Percentiles rank a stretch among this genome's conserved stretches.
Conservation (phyloP, 2,113 vertebrate genomes). For the Agelaius tricolor region DNA sequence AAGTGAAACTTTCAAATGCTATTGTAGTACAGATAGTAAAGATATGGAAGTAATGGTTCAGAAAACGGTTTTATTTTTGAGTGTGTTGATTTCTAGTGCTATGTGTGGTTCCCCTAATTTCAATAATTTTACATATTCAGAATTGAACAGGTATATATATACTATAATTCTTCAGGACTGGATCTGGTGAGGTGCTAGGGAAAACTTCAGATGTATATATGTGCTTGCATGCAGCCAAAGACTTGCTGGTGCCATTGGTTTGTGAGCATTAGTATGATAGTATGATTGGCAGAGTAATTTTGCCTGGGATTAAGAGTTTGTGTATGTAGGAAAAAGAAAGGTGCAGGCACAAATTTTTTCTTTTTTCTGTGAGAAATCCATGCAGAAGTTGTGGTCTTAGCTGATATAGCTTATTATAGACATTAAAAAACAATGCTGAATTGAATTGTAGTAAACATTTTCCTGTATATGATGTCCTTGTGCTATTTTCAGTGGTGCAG, state of each 20-base stretch:
- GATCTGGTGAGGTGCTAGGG: neutral
- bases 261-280: fast-evolving
- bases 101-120: neutral
- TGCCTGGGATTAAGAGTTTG: neutral
- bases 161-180: neutral
- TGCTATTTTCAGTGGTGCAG: neutral
- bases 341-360: neutral
- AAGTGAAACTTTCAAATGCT: neutral
- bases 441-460: neutral
- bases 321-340: neutral
- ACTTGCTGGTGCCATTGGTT: neutral
- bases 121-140: neutral
- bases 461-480: neutral
- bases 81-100: neutral
- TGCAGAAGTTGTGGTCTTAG: neutral
- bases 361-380: neutral
- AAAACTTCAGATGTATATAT: neutral
- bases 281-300: neutral
- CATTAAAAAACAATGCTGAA: neutral
- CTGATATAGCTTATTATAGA: neutral
- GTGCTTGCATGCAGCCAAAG: neutral
- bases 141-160: neutral
- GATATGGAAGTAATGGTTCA: neutral
- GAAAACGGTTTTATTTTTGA: neutral
- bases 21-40: neutral